A percentile compares a stretch with the other conserved stretches of the same genome.
phyloP scores from a whole-genome alignment of 2,797 vertebrate species.

The Tangara arthus region DNA sequence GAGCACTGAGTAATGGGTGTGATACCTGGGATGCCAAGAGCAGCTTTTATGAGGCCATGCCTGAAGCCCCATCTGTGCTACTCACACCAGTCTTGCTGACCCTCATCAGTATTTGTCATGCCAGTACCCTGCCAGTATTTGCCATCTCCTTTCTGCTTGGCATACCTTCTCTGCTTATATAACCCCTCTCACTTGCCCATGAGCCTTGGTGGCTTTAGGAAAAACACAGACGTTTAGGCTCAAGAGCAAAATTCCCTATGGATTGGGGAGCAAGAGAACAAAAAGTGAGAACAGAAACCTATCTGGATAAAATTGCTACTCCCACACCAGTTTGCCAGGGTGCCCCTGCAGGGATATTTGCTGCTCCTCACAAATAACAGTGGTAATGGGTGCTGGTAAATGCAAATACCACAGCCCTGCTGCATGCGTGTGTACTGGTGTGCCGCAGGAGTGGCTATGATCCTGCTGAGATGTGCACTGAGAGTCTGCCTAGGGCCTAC shows the following conservation, averaged over 20 bases:
- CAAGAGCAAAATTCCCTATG: not conserved
- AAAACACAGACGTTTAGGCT: not conserved
- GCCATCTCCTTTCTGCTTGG: not conserved
- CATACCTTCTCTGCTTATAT: not conserved
- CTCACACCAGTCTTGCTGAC: not conserved
- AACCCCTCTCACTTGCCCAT: not conserved
- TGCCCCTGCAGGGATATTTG: not conserved
- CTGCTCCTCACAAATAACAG: not conserved
- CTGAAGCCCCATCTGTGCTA: not conserved
- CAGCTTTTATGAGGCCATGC: not conserved
- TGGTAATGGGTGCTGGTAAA: not conserved
- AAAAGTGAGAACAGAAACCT: not conserved
- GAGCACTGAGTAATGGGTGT: not conserved
- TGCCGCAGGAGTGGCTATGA: not conserved
- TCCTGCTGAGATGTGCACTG: not conserved
- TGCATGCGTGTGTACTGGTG: fast-evolving
- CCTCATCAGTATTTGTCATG: not conserved
- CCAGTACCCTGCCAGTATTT: not conserved
- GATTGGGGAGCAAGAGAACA: not conserved
- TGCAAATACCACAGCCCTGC: not conserved
- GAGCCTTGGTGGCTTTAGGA: not conserved
- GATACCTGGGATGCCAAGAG: not conserved
- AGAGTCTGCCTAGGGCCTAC: not conserved
- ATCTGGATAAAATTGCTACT: not conserved
- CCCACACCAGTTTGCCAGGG: not conserved